phyloP scores from a whole-genome alignment of 2,888 invertebrate species.

The Villa cingulata region DNA sequence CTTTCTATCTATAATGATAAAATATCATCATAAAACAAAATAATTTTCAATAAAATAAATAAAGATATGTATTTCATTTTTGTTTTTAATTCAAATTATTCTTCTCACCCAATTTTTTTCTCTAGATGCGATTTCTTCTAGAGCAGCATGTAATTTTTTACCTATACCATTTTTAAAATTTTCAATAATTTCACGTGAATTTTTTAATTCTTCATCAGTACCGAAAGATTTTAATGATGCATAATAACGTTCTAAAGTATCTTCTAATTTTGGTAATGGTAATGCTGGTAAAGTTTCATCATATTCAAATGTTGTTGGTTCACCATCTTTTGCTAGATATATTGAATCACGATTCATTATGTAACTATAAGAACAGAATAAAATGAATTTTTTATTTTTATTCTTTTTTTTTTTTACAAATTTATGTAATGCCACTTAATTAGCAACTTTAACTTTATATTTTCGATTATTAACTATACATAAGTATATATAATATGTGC shows the following conservation, averaged over 20 bases:
- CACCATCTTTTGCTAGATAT: conserved; percentile 22
- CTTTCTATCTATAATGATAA: conserved; percentile 28
- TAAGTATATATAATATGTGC: too few species aligned
- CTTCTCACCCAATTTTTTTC: conserved; percentile 40
- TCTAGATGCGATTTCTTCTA: conserved; percentile 34
- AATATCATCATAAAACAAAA: background rate
- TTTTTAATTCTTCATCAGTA: conserved; percentile 33
- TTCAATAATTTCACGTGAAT: conserved; percentile 35
- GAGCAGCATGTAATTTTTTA: conserved; percentile 35
- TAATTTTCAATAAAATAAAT: too few species aligned
- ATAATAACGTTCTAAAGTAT: conserved; percentile 41
- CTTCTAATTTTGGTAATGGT: conserved; percentile 40
- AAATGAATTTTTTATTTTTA: too few species aligned
- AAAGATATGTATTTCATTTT: too few species aligned
- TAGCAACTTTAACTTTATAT: too few species aligned
- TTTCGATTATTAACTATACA: too few species aligned
- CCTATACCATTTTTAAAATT: conserved; percentile 40
- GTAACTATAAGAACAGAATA: too few species aligned
- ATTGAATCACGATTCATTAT: conserved; percentile 29
- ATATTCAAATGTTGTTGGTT: conserved; percentile 37
- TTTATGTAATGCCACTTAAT: too few species aligned
- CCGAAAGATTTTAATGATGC: conserved; percentile 39
- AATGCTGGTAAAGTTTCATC: conserved; percentile 40
- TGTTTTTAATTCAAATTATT: background rate
- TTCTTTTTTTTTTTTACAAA: too few species aligned